Conservation (phyloP, 2,113 vertebrate species). For the Tretioscincus oriximinensis region DNA sequence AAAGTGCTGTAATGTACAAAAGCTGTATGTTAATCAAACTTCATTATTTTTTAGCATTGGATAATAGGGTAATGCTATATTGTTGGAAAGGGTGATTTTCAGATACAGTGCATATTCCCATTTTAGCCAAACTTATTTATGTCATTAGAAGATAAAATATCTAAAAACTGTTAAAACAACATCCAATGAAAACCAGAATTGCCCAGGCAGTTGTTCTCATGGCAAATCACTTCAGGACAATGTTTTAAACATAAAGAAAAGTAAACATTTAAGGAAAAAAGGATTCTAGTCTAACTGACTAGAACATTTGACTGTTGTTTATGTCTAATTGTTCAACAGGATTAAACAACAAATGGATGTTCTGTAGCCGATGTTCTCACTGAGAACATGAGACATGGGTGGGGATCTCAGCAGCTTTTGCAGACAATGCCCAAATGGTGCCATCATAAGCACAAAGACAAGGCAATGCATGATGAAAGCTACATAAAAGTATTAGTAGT, state of each 20-base stretch:
- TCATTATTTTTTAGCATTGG: background rate
- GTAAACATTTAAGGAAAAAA: background rate
- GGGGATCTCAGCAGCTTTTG: too few relatives aligned
- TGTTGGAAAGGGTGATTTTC: background rate
- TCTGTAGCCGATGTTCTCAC: too few relatives aligned
- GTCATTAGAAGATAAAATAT: background rate
- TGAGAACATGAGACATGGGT: too few relatives aligned
- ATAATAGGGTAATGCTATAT: background rate
- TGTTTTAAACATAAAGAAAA: background rate
- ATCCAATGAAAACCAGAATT: slow-evolving; percentile 52
- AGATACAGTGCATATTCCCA: background rate
- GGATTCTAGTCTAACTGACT: background rate
- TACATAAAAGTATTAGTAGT: too few relatives aligned
- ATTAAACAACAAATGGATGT: too few relatives aligned
- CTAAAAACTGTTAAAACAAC: slow-evolving; percentile 6
- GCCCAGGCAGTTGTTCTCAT: slow-evolving; percentile 53
- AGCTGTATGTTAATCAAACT: slow-evolving; percentile 9
- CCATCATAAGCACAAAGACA: too few relatives aligned
- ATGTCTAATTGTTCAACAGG: background rate
- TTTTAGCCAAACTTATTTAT: slow-evolving; percentile 15
- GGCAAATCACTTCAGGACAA: slow-evolving; percentile 58
- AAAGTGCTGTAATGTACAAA: background rate
- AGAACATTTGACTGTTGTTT: background rate
- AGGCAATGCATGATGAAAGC: too few relatives aligned
- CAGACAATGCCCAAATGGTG: too few relatives aligned